Base-by-base conservation (phyloP, 2,113 vertebrate species). In the Zeus faber region DNA sequence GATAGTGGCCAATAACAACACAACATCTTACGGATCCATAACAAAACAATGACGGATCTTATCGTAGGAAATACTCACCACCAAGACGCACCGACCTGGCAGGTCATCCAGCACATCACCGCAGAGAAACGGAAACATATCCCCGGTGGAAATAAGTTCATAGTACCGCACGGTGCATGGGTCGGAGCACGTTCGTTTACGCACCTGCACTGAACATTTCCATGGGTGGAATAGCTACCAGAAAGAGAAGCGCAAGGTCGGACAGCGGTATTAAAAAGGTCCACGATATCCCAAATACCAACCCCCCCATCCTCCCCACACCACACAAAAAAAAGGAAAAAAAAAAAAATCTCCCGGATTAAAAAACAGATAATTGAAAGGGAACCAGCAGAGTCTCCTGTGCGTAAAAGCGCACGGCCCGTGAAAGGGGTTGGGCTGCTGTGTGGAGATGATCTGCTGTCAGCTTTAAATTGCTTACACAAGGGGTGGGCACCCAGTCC, bases 41-140 rank as follows among this genome's bases (percentile, higher is more conserved):
- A 10, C 20, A 1, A 18, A 67, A 55, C 22, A 5, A 65, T 23
- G 65, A 31, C 1, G 29, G 29, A 2, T 11, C 5, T n/a, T n/a
- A n/a, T n/a, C n/a, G n/a, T n/a, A n/a, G n/a, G n/a, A n/a, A n/a
- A 21, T 18, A 88, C 95, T 93, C 82, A 96, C 96, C 96, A 97
- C 95, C 94, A 97, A 89, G 95, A 95, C 77, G 93, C 92, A 70
- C 91, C 86, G 84, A 94, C 91, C 65, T 85, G 87, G 33, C 92
- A 90, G 74, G 85, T 84, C 76, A 91, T 76, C 90, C 92, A 93
- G 86, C 91, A 85, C 77, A 93, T 58, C 67, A 89, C 79, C 58
- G 92, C 85, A 69, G 87, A 90, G 62, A 94, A 78, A 87, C 87
- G 90, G 71, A 93, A 85, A 82, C 91, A 95, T 85, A 93, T 78